Evolutionary conservation across 2,888 invertebrate species (phyloP).

Genomic region (Cynaeus angustus): DNA sequence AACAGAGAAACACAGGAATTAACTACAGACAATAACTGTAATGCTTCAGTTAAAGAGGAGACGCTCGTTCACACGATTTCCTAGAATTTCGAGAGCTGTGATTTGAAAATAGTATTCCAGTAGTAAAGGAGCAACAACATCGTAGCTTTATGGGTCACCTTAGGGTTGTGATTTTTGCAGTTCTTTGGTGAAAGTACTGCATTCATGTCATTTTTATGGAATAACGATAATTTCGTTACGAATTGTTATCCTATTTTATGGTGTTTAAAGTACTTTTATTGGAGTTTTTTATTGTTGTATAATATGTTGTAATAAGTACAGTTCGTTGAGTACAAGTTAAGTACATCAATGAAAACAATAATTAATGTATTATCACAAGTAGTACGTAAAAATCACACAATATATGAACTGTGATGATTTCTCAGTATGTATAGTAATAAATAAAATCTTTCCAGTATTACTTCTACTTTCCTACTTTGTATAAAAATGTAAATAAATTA

Average conservation of each 20-base stretch:
- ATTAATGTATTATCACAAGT: conserved; percentile 50
- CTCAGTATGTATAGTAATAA: conserved; percentile 38
- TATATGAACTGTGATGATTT: conserved; percentile 35
- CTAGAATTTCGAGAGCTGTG: conserved; percentile 26
- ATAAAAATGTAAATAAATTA: conserved; percentile 59
- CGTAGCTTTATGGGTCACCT: too few species aligned
- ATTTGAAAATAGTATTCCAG: not conserved
- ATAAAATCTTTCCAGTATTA: conserved; percentile 42
- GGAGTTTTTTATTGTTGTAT: conserved; percentile 38
- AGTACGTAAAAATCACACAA: conserved; percentile 43
- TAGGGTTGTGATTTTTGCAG: too few species aligned
- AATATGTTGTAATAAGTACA: conserved; percentile 48
- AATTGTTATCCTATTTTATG: too few species aligned
- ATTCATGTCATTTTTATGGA: too few species aligned
- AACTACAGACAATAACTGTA: conserved; percentile 14
- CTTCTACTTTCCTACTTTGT: conserved; percentile 46
- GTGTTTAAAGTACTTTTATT: not conserved
- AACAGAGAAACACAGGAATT: conserved; percentile 14
- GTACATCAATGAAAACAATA: conserved; percentile 37
- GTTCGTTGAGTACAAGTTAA: conserved; percentile 49
- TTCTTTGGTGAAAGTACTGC: too few species aligned
- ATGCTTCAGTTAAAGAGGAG: conserved; percentile 18
- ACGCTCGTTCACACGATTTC: conserved; percentile 31
- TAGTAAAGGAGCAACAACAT: too few species aligned
- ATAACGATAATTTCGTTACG: too few species aligned